Evolutionary conservation across 2,888 invertebrate genomes (phyloP).

Genomic region (Lasioglossum vierecki): DNA sequence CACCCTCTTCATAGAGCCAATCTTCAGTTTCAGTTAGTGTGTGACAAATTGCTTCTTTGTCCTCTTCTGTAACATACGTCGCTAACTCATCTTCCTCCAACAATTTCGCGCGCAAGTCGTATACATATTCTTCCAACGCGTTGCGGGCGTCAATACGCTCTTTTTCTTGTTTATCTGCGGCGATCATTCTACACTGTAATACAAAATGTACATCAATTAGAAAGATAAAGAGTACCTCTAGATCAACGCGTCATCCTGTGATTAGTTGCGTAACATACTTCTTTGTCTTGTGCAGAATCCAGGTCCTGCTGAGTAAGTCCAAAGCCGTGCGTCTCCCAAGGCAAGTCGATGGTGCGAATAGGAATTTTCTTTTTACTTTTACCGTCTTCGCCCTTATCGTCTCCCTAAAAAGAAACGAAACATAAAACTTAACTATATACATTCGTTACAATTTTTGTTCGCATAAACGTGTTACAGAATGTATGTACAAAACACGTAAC

Average conservation of each 20-base stretch:
- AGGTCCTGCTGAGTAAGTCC: conserved; percentile 90
- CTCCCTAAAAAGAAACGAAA: conserved; percentile 74
- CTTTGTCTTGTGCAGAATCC: conserved; percentile 91
- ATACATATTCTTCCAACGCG: conserved; percentile 98
- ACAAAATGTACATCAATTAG: conserved; percentile 30
- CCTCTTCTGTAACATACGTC: conserved; percentile 90
- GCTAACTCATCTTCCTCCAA: conserved; percentile 90
- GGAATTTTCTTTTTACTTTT: conserved; percentile 91
- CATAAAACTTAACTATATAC: conserved; percentile 14
- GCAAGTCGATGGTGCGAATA: conserved; percentile 93
- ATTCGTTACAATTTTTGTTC: conserved; percentile 12
- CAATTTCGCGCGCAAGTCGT: conserved; percentile 96
- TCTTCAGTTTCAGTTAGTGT: conserved; percentile 94
- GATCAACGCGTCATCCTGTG: not conserved
- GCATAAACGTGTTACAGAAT: not conserved
- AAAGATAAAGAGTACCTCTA: not conserved
- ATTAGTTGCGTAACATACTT: conserved; percentile 85
- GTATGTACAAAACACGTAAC: not conserved
- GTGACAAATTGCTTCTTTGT: conserved; percentile 87
- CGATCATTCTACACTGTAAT: conserved; percentile 90
- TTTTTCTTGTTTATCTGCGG: conserved; percentile 96
- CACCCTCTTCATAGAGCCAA: conserved; percentile 99
- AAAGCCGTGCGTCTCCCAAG: conserved; percentile 91
- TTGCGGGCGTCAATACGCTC: conserved; percentile 98
- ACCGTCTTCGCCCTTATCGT: conserved; percentile 86